Evolutionary conservation across 2,113 vertebrate genomes (phyloP).

Genomic region (Hoplias malabaricus): DNA sequence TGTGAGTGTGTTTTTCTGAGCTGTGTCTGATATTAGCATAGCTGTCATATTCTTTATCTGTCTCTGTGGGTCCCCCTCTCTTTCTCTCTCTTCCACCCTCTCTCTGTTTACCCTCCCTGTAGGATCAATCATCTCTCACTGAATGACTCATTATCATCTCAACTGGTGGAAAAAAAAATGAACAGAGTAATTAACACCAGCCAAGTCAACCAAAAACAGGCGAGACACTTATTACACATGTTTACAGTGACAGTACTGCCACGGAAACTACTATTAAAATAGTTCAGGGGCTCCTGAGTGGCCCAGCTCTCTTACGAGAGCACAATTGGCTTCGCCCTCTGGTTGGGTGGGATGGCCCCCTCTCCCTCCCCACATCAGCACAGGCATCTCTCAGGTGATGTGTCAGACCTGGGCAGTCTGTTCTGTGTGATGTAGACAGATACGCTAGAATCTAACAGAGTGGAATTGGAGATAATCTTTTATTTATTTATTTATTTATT

Average conservation of each 20-base stretch:
- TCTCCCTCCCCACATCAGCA: too few species aligned
- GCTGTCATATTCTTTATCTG: slow-evolving; percentile 36
- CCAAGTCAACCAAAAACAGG: slow-evolving; percentile 24
- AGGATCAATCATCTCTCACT: slow-evolving; percentile 43
- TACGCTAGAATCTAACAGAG: too few species aligned
- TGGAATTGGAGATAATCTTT: too few species aligned
- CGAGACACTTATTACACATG: not conserved
- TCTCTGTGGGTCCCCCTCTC: slow-evolving; percentile 22
- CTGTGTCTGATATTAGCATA: slow-evolving; percentile 40
- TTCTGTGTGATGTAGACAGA: too few species aligned
- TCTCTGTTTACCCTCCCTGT: slow-evolving; percentile 46
- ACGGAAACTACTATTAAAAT: not conserved
- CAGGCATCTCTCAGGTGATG: too few species aligned
- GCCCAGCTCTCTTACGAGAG: too few species aligned
- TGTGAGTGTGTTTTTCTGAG: not conserved
- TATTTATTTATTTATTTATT: too few species aligned
- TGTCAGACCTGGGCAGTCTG: too few species aligned
- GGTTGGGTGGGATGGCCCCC: too few species aligned
- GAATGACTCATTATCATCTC: slow-evolving; percentile 50
- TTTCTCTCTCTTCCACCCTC: not conserved
- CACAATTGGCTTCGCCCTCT: too few species aligned
- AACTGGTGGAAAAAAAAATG: slow-evolving; percentile 26
- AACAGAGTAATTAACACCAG: slow-evolving; percentile 37
- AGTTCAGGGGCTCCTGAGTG: too few species aligned
- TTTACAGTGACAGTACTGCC: not conserved